A percentile compares a stretch with the other conserved stretches of the same genome.
These are phyloP conservation scores for Rhincodon typus DNA, from an alignment of 2,797 vertebrate species.

Conservation along the genomic window DNA sequence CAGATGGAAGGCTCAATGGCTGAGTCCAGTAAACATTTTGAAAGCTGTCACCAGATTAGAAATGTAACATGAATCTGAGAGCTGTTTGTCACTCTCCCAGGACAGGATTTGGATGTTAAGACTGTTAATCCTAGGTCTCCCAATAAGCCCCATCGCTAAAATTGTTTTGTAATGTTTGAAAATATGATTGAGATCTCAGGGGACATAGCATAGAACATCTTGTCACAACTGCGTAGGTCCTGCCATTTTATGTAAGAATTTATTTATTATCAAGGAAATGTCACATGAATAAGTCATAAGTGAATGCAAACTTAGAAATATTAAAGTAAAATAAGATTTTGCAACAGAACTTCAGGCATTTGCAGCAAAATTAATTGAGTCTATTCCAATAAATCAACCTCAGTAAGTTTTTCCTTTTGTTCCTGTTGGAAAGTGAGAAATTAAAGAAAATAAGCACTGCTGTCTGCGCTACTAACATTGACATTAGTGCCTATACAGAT, in stretches of 20 bases:
- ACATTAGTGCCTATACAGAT: background rate
- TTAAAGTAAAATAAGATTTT: constrained; percentile 6
- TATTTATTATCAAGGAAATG: background rate
- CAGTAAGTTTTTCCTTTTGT: background rate
- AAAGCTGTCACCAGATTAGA: background rate
- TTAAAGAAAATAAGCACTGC: background rate
- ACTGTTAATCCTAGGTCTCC: background rate
- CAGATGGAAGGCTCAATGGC: background rate
- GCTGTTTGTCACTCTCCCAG: background rate
- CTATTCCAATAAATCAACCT: background rate
- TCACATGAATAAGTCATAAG: background rate
- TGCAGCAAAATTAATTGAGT: background rate
- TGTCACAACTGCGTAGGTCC: background rate
- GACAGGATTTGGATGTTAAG: background rate
- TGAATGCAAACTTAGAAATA: background rate
- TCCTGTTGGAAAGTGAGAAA: background rate
- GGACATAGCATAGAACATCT: background rate
- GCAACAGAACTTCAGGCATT: background rate
- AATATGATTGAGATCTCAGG: background rate
- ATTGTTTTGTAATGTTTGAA: background rate
- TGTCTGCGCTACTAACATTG: background rate
- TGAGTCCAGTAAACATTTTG: background rate
- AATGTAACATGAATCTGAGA: background rate
- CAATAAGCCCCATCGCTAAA: background rate
- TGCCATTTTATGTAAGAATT: background rate